Evolutionary conservation across 1,140 invertebrate species (phyloP).

Genomic region (Matsumurasca onukii): DNA sequence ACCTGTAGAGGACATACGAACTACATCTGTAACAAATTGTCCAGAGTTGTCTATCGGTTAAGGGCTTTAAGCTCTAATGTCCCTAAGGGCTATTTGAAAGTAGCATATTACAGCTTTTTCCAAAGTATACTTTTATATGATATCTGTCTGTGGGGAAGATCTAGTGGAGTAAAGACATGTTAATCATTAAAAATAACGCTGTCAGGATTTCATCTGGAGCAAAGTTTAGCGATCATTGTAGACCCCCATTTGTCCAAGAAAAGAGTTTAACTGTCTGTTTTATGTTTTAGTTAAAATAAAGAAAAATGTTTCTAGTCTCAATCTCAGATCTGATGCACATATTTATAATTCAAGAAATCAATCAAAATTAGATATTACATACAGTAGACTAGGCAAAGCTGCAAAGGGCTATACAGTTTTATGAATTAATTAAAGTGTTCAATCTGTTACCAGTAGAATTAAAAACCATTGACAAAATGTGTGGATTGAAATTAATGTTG

Average conservation of each 20-base stretch:
- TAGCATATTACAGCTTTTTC: neutral
- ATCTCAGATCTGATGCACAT: neutral
- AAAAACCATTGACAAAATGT: neutral
- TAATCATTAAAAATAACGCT: too few species aligned
- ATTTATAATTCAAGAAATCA: neutral
- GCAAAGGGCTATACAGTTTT: neutral
- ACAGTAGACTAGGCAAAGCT: neutral
- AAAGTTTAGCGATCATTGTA: neutral
- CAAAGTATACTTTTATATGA: neutral
- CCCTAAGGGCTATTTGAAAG: neutral
- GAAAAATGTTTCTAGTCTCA: neutral
- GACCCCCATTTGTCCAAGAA: neutral
- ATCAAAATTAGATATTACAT: neutral
- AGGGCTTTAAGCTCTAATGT: neutral
- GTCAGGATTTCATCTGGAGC: too few species aligned
- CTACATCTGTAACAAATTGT: constrained; percentile 30
- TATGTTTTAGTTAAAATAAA: neutral
- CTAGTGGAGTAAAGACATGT: neutral
- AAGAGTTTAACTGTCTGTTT: neutral
- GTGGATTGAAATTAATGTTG: neutral
- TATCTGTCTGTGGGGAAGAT: neutral
- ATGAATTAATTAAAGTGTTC: neutral
- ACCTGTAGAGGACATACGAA: constrained; percentile 15
- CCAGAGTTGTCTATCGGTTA: constrained; percentile 27
- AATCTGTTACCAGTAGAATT: neutral